Evolutionary conservation across 2,888 invertebrate species (phyloP), one percentile per base, ranked within the genome.

Genomic region (Brachypterus glaber): DNA sequence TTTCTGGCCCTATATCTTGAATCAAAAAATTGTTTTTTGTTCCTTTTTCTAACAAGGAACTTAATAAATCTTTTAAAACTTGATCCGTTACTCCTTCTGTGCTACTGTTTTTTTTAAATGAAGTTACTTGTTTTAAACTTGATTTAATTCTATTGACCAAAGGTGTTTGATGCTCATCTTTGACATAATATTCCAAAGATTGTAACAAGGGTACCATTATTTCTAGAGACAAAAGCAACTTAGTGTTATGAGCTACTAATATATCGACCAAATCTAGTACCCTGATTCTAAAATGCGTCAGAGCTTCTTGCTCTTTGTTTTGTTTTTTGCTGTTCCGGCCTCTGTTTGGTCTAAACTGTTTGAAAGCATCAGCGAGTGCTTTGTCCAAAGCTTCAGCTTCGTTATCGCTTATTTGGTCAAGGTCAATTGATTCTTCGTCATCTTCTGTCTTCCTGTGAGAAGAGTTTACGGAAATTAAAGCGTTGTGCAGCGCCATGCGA

Each of bases 191-290:
- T 57, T 83, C 82, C 2, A 84, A 60, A 50, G 79, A 72, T 47
- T 77, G 72, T 30, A 78, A 75, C 2, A 85, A 62, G 0, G 82
- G 77, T 4, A 78, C 66, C 51, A 85, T 74, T 65, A 84, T 77
- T 49, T 79, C 79, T 29, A 85, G 62, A 39, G 76, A 73, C 16
- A 79, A 66, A 25, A 76, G 70, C 74, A 85, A 74, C 0, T 77
- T 71, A 0, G 83, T 82, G 33, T 72, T 74, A 14, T 77, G 77
- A 48, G 82, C 79, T 24, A 84, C 58, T 57, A 83, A 85, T 47
- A 77, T 78, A 50, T 83, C 81, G 11, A 85, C 67, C 32, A 86
- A 66, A 67, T 85, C 85, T 24, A 85, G 67, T n/a, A 79, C 82
- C 45, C 83, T 71, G 24, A 80, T 74, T 45, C 83, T 70, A 51